A percentile compares a stretch with the other conserved stretches of the same genome.
Conservation (phyloP, 2,797 vertebrate species). For the Poecilia picta region DNA sequence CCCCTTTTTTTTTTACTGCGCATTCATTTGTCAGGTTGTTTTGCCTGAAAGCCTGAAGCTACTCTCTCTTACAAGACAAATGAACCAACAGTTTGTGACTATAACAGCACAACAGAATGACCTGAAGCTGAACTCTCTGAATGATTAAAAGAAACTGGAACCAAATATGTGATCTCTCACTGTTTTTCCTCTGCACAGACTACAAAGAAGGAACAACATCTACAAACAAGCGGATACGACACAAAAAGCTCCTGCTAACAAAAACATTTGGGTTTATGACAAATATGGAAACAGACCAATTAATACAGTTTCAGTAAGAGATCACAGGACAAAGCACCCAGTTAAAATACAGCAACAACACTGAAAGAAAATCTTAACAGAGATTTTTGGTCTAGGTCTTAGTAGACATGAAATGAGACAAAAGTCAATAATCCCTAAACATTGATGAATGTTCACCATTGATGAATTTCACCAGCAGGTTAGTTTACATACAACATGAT, state of each 20-base stretch:
- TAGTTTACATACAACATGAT: no score
- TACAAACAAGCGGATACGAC: not conserved
- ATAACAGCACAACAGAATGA: slow-evolving; percentile 2
- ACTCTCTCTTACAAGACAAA: slow-evolving; percentile 5
- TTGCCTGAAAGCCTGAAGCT: slow-evolving; percentile 3
- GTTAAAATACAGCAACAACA: not conserved
- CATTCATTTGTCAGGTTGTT: not conserved
- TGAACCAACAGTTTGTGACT: not conserved
- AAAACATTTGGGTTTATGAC: not conserved
- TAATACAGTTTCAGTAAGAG: not conserved
- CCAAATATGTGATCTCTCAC: not conserved
- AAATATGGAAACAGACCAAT: slow-evolving; percentile 2
- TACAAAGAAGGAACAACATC: not conserved
- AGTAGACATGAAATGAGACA: no score
- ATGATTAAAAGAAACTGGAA: not conserved
- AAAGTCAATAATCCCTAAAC: no score
- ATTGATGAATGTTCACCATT: no score
- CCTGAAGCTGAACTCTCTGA: slow-evolving; percentile 4
- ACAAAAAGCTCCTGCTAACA: not conserved
- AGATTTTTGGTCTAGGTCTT: no score
- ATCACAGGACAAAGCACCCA: not conserved
- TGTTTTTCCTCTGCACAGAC: slow-evolving; percentile 2
- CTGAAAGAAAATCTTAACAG: no score
- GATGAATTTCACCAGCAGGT: no score
- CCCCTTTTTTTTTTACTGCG: not conserved